Conservation (phyloP, 2,888 invertebrate species). For the Epistrophe eligans region DNA sequence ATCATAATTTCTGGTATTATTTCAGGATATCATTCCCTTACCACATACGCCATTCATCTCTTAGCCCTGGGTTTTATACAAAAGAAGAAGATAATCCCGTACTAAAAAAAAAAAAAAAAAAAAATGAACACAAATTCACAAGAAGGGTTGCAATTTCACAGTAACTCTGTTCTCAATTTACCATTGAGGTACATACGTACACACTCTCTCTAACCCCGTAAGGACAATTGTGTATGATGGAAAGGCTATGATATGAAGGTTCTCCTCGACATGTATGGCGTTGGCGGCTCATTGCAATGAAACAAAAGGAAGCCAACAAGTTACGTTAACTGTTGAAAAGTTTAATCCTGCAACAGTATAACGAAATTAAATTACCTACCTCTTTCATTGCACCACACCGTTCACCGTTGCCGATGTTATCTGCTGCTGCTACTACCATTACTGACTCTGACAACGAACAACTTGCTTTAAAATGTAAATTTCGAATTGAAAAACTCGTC, state of each 20-base stretch:
- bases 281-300: slow-evolving; percentile 47
- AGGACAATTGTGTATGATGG: slow-evolving; percentile 27
- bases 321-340: slow-evolving; percentile 74
- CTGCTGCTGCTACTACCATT: not conserved
- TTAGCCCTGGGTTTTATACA: slow-evolving; percentile 7
- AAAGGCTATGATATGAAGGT: slow-evolving; percentile 9
- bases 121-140: slow-evolving; percentile 3
- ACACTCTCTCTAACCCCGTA: slow-evolving; percentile 30
- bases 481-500: slow-evolving; percentile 59
- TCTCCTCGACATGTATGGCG: slow-evolving; percentile 21
- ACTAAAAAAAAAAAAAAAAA: slow-evolving; percentile 15
- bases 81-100: slow-evolving; percentile 49
- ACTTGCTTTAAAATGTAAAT: slow-evolving; percentile 67
- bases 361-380: slow-evolving; percentile 74
- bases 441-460: slow-evolving; percentile 34
- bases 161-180: slow-evolving; percentile 52
- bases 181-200: slow-evolving; percentile 4
- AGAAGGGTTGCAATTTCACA: slow-evolving; percentile 65
- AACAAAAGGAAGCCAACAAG: slow-evolving; percentile 74
- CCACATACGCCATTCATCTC: slow-evolving; percentile 63
- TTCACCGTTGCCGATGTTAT: not conserved
- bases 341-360: slow-evolving; percentile 71
- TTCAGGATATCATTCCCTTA: slow-evolving; percentile 63
- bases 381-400: slow-evolving; percentile 7
- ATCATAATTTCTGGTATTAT: slow-evolving; percentile 72